Percentiles rank a stretch among this genome's conserved stretches.
Evolutionary conservation across 2,113 vertebrate genomes (phyloP).

Genomic region (Stomatorhinus ivindoensis): DNA sequence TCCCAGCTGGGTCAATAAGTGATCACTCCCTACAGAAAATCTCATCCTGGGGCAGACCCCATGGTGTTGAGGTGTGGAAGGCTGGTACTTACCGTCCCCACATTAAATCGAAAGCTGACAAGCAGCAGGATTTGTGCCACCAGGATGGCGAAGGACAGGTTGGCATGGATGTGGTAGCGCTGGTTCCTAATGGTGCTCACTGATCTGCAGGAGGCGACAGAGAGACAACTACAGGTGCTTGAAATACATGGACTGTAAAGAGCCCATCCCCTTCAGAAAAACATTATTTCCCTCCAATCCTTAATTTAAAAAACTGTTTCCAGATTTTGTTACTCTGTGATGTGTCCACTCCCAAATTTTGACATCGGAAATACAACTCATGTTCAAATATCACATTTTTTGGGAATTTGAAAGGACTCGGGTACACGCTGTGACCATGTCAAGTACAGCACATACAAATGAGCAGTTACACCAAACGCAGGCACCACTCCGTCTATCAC

Average conservation of each 20-base stretch:
- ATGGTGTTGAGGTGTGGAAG: not conserved
- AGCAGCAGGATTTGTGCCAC: conserved; percentile 87
- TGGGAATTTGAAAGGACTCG: not conserved
- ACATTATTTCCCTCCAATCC: not conserved
- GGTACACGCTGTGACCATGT: not conserved
- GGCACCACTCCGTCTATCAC: too few species aligned
- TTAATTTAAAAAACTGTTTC: not conserved
- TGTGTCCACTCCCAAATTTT: not conserved
- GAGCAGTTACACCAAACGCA: not conserved
- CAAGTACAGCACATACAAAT: not conserved
- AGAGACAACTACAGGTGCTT: not conserved
- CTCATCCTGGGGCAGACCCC: not conserved
- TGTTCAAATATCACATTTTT: not conserved
- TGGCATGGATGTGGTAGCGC: conserved; percentile 93
- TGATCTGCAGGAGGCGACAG: conserved; percentile 56
- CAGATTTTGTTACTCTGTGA: not conserved
- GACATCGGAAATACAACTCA: not conserved
- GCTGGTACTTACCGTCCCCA: conserved; percentile 63
- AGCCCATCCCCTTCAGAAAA: not conserved
- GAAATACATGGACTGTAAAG: not conserved
- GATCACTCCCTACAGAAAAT: not conserved
- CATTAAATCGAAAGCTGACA: conserved; percentile 74
- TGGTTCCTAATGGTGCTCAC: conserved; percentile 90
- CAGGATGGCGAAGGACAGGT: conserved; percentile 82
- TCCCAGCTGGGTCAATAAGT: not conserved